A percentile compares a stretch with the other conserved stretches of the same genome.
Evolutionary conservation across 2,888 invertebrate species (phyloP).

Genomic region (Idaea aversata): DNA sequence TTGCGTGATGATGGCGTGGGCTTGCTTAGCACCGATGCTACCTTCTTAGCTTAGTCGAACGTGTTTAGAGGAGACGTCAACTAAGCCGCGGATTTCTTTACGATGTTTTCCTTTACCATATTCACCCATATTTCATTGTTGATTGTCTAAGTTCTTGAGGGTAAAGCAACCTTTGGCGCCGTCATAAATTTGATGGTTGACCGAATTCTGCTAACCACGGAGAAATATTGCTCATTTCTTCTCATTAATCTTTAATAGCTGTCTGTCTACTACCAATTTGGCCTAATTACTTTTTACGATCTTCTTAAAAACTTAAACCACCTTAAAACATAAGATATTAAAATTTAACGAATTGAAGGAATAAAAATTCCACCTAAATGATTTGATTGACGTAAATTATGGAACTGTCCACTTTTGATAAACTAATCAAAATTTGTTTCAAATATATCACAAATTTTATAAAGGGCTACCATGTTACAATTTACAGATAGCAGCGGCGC

Average conservation of each 20-base stretch:
- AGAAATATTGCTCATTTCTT: neutral
- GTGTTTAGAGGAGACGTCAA: too few relatives aligned
- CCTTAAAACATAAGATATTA: neutral
- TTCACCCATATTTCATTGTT: too few relatives aligned
- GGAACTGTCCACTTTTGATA: neutral
- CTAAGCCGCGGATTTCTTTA: too few relatives aligned
- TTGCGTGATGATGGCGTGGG: too few relatives aligned
- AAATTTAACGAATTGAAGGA: neutral
- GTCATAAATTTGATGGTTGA: constrained; percentile 11
- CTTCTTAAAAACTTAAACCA: neutral
- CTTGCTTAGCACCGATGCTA: too few relatives aligned
- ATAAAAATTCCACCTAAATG: neutral
- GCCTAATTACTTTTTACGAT: neutral
- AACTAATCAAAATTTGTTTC: neutral
- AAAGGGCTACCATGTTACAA: neutral
- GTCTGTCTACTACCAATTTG: neutral
- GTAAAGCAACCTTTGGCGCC: constrained; percentile 15
- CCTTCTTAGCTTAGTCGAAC: too few relatives aligned
- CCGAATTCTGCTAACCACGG: neutral
- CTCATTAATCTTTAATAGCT: neutral
- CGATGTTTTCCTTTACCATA: too few relatives aligned
- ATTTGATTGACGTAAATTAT: neutral
- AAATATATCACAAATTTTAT: neutral
- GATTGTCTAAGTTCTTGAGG: too few relatives aligned
- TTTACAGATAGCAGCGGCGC: neutral